Evolutionary conservation across 2,113 vertebrate genomes (phyloP).

Genomic region (Neofelis nebulosa): DNA sequence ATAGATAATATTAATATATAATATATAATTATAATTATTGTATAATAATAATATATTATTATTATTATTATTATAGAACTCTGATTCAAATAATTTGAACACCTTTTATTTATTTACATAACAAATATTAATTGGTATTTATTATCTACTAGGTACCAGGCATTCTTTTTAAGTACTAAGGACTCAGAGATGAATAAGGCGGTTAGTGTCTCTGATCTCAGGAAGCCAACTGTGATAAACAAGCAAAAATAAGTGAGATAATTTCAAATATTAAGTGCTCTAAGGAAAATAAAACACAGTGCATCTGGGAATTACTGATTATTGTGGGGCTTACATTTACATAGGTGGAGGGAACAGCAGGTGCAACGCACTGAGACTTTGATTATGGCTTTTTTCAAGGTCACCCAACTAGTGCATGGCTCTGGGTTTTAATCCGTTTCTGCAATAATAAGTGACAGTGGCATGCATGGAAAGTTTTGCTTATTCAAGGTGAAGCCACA

Average conservation of each 20-base stretch:
- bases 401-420: neutral
- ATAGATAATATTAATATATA: no score
- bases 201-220: neutral
- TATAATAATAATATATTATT: no score
- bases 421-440: slow-evolving; percentile 28
- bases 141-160: neutral
- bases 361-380: neutral
- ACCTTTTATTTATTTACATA: neutral
- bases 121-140: neutral
- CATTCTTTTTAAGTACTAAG: neutral
- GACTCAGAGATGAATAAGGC: neutral
- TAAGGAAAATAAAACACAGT: neutral
- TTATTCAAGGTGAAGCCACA: slow-evolving; percentile 44
- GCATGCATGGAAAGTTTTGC: neutral
- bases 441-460: neutral
- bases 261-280: neutral
- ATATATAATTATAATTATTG: no score
- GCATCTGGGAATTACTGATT: neutral
- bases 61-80: neutral
- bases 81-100: neutral
- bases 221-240: slow-evolving; percentile 3
- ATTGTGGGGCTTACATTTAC: neutral
- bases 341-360: neutral
- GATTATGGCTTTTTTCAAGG: neutral
- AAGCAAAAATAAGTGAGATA: neutral